Evolutionary conservation across 2,113 vertebrate genomes (phyloP).

Genomic region (Anarrhichthys ocellatus): DNA sequence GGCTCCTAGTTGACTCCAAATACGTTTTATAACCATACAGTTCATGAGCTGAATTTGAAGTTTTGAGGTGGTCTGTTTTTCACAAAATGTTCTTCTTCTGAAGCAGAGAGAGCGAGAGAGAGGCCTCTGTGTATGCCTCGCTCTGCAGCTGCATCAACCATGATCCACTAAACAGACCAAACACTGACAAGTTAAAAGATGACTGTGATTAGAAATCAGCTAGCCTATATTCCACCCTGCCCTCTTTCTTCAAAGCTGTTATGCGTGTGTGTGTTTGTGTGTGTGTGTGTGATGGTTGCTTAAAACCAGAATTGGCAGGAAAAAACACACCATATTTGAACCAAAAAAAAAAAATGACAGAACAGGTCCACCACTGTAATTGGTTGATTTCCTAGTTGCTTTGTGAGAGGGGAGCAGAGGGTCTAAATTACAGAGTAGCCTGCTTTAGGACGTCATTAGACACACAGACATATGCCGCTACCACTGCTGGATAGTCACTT

Average conservation of each 20-base stretch:
- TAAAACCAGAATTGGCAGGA: slow-evolving; percentile 52
- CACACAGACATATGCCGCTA: slow-evolving; percentile 65
- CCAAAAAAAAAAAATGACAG: slow-evolving; percentile 58
- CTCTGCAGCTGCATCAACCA: slow-evolving; percentile 64
- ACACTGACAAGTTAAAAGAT: slow-evolving; percentile 59
- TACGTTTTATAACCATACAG: slow-evolving; percentile 7
- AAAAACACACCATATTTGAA: slow-evolving; percentile 47
- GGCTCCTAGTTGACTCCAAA: background rate
- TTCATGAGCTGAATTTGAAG: slow-evolving; percentile 10
- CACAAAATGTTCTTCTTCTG: slow-evolving; percentile 28
- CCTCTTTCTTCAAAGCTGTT: slow-evolving; percentile 54
- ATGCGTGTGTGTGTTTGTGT: background rate
- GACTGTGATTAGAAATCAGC: slow-evolving; percentile 71
- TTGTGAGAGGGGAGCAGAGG: slow-evolving; percentile 67
- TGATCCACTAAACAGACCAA: slow-evolving; percentile 58
- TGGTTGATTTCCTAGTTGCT: slow-evolving; percentile 74
- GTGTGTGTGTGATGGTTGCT: slow-evolving; percentile 11
- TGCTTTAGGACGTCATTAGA: slow-evolving; percentile 72
- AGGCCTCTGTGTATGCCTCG: slow-evolving; percentile 7
- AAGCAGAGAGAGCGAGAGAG: slow-evolving; percentile 16
- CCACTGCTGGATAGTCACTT: slow-evolving; percentile 67
- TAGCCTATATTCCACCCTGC: slow-evolving; percentile 55
- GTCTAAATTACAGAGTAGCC: slow-evolving; percentile 78
- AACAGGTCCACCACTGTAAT: slow-evolving; percentile 70
- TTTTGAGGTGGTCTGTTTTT: slow-evolving; percentile 28